Percentiles rank a stretch among this genome's conserved stretches.
phyloP scores from a whole-genome alignment of 2,113 vertebrate species.

The Leptosomus discolor region DNA sequence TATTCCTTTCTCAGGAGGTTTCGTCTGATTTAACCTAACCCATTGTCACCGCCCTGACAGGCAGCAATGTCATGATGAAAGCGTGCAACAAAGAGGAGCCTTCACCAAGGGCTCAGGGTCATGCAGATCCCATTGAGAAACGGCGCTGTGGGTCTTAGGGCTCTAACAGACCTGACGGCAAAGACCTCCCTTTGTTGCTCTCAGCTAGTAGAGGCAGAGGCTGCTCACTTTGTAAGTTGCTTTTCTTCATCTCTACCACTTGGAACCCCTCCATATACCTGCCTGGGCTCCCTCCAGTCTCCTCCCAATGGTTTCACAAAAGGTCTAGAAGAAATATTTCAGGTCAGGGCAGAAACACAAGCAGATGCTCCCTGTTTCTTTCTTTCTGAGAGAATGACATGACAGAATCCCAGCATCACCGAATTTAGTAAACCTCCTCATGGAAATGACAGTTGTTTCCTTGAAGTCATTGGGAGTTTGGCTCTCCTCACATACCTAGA shows the following conservation, averaged over 20 bases:
- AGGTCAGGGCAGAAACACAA: neutral
- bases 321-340: neutral
- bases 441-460: neutral
- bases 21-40: neutral
- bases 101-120: neutral
- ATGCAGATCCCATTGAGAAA: neutral
- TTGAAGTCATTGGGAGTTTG: neutral
- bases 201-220: neutral
- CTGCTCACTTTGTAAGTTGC: neutral
- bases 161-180: neutral
- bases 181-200: neutral
- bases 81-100: neutral
- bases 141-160: neutral
- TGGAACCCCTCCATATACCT: neutral
- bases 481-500: neutral
- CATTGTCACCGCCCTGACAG: neutral
- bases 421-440: neutral
- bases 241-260: neutral
- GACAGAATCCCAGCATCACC: neutral
- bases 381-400: neutral
- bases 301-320: neutral
- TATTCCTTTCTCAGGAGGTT: neutral
- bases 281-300: neutral
- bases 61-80: neutral
- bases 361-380: neutral